Conservation (phyloP, 2,113 vertebrate species). For the Callionymus lyra region DNA sequence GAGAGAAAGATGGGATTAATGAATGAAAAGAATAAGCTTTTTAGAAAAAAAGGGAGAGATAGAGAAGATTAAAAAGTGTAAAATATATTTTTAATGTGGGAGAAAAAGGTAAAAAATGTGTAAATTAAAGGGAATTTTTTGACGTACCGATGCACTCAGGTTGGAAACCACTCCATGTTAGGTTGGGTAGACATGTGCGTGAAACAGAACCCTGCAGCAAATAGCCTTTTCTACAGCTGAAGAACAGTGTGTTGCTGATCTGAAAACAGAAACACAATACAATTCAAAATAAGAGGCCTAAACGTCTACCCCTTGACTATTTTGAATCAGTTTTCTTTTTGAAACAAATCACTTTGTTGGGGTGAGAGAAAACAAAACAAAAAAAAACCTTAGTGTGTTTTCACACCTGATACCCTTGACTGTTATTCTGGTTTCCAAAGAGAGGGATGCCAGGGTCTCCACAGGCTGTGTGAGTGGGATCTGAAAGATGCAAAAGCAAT, state of each 20-base stretch:
- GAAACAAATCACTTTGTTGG: too few relatives aligned
- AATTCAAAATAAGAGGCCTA: too few relatives aligned
- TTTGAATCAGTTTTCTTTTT: too few relatives aligned
- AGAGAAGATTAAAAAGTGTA: neutral
- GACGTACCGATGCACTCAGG: conserved; percentile 87
- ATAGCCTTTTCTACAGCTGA: conserved; percentile 92
- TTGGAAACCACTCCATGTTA: conserved; percentile 91
- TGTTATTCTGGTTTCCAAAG: conserved; percentile 90
- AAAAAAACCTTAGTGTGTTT: neutral
- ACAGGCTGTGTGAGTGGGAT: conserved; percentile 86
- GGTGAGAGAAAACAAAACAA: too few relatives aligned
- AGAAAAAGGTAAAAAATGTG: neutral
- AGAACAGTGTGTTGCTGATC: conserved; percentile 83
- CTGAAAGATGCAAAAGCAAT: conserved; percentile 51
- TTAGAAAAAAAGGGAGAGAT: conserved; percentile 4
- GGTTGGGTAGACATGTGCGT: conserved; percentile 89
- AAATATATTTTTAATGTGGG: too few relatives aligned
- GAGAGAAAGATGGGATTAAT: conserved; percentile 1
- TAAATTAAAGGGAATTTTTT: neutral
- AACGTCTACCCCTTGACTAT: too few relatives aligned
- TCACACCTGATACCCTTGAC: conserved; percentile 88
- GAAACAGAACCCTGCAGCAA: conserved; percentile 92
- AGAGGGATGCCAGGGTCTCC: conserved; percentile 80
- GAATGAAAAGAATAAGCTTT: conserved; percentile 1
- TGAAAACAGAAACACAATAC: conserved; percentile 22